Evolutionary conservation across 2,888 invertebrate genomes (phyloP), one percentile per base, ranked within the genome.

Genomic region (Clostera curtula): DNA sequence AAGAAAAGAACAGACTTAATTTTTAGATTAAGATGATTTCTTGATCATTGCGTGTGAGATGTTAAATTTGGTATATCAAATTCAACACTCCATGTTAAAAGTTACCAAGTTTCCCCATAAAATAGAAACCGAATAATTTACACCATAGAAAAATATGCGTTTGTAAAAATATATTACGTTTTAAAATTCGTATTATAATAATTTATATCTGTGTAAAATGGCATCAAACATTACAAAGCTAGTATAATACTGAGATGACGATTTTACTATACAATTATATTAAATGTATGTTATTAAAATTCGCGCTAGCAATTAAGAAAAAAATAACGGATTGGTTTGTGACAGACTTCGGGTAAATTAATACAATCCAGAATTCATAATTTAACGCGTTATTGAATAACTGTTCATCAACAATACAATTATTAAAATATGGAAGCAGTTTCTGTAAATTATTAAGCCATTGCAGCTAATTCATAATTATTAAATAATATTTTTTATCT

Each of bases 161-260:
- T 37, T 36, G 35, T 38, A 46, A 49, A 51, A 45, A 49, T 54
- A 54, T 44, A 46, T 43, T 40, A 49, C 36, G 40, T 40, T 40
- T 43, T 44, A 34, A 25, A 36, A 38, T 45, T 34, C 37, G 43
- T 36, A 37, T 49, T 40, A 38, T 22, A 32, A 36, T 40, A 42
- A 40, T 43, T 47, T 51, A 50, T 50, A 52, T 49, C 49, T 51
- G 51, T 67, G 55, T 64, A 66, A 56, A 69, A 79, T 77, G 75
- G 74, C 73, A 76, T 73, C 72, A 50, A 63, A 65, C 49, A 65
- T 65, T 76, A 76, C 48, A 62, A 60, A 68, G 56, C 71, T 73
- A 71, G 43, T 53, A 53, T 77, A 77, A 77, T 77, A 77, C 77
- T 77, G 77, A 68, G 66, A 63, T 61, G 61, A 64, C 56, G 43